Conservation (phyloP, 2,888 invertebrate genomes). For the Arge pagana region DNA sequence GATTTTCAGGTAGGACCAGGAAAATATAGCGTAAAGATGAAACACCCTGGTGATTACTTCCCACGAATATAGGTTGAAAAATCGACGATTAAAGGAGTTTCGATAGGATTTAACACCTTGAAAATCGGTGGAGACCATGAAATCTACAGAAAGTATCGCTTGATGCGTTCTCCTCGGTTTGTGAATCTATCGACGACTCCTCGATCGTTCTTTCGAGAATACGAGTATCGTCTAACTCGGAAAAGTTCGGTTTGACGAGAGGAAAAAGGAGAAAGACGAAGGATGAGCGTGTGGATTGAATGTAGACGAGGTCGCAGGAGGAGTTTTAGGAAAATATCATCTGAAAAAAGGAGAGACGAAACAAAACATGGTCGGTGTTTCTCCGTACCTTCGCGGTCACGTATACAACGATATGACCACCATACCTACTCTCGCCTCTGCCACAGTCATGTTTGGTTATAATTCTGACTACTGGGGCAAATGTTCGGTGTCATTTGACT, state of each 20-base stretch:
- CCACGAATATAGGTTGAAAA: too few species aligned
- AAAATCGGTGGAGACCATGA: too few species aligned
- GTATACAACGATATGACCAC: background rate
- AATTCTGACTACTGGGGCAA: slow-evolving; percentile 40
- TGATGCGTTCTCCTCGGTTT: too few species aligned
- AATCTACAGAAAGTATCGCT: too few species aligned
- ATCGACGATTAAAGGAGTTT: too few species aligned
- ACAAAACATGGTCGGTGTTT: slow-evolving; percentile 6
- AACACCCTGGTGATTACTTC: too few species aligned
- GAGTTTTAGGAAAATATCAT: background rate
- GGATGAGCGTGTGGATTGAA: slow-evolving; percentile 8
- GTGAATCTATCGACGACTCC: slow-evolving; percentile 13
- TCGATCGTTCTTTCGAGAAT: slow-evolving; percentile 17
- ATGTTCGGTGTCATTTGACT: slow-evolving; percentile 43
- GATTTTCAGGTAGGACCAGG: too few species aligned
- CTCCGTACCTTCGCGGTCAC: too few species aligned
- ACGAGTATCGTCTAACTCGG: slow-evolving; percentile 1
- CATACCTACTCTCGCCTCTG: background rate
- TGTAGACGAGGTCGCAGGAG: slow-evolving; percentile 12
- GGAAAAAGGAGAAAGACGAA: background rate
- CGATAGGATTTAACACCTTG: too few species aligned
- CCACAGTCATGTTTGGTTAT: slow-evolving; percentile 25
- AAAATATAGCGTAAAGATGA: too few species aligned
- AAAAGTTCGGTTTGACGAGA: too few species aligned
- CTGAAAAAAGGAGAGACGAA: background rate